Evolutionary conservation across 2,888 invertebrate species (phyloP).

Genomic region (Protula sp.): DNA sequence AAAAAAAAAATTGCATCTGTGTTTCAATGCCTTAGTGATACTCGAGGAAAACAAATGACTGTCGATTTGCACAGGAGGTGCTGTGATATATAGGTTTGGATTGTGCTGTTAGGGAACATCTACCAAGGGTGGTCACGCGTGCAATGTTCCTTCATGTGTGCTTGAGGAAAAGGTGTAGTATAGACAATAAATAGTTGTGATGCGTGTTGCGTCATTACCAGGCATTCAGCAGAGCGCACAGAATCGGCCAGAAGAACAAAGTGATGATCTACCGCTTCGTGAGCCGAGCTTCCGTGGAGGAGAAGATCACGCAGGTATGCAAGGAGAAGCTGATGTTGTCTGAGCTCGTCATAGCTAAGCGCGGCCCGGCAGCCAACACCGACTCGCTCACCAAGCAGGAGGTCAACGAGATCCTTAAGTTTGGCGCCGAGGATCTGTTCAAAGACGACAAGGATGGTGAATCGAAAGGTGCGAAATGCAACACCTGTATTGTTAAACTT

Average conservation of each 20-base stretch:
- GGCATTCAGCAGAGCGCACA: conserved; percentile 94
- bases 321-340: conserved; percentile 99
- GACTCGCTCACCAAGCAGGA: conserved; percentile 89
- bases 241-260: conserved; percentile 96
- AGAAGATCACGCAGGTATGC: conserved; percentile 90
- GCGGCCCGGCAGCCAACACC: conserved; percentile 78
- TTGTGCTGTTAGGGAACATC: no score
- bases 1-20: no score
- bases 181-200: no score
- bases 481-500: neutral
- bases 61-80: no score
- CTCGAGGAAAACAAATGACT: no score
- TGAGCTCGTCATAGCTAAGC: conserved; percentile 71
- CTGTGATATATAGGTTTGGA: no score
- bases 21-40: no score
- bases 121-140: no score
- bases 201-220: no score
- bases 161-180: no score
- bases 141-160: no score
- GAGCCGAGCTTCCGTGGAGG: conserved; percentile 94
- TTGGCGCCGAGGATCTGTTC: conserved; percentile 95
- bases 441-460: conserved; percentile 79
- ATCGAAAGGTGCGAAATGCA: conserved; percentile 14
- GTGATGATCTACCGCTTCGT: conserved; percentile 99
- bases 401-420: conserved; percentile 90